These are phyloP conservation scores for Capitulum mitella DNA, from an alignment of 2,888 invertebrate species.

Conservation along the genomic window DNA sequence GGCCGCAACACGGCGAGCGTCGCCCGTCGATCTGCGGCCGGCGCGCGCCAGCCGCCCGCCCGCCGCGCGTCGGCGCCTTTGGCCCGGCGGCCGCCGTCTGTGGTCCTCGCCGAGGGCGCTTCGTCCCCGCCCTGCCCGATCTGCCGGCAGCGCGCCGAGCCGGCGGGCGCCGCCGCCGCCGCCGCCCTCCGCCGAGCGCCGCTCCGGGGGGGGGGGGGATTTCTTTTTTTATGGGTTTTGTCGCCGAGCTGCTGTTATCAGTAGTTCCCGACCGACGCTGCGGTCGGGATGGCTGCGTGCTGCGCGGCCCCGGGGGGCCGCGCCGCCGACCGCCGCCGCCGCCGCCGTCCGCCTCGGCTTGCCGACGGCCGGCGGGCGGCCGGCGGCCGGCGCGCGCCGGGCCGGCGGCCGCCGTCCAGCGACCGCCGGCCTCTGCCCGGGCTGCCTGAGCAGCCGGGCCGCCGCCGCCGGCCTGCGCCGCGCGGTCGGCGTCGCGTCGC, in stretches of 20 bases:
- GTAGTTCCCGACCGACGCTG: not conserved
- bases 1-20: no score
- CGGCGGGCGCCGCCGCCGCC: not conserved
- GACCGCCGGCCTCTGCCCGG: no score
- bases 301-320: not conserved
- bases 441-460: no score
- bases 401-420: no score
- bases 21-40: no score
- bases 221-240: not conserved
- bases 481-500: no score
- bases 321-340: not conserved
- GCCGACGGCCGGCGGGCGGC: not conserved
- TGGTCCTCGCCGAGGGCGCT: not conserved
- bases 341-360: not conserved
- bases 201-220: no score
- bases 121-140: not conserved
- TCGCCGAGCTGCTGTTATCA: not conserved
- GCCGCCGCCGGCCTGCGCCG: no score
- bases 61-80: no score
- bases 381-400: not conserved
- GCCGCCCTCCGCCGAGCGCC: not conserved
- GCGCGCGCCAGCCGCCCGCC: no score
- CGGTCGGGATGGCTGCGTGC: not conserved
- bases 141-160: not conserved
- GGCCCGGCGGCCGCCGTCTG: not conserved